Base-by-base conservation (phyloP, 2,797 vertebrate species). In the Pampus argenteus region DNA sequence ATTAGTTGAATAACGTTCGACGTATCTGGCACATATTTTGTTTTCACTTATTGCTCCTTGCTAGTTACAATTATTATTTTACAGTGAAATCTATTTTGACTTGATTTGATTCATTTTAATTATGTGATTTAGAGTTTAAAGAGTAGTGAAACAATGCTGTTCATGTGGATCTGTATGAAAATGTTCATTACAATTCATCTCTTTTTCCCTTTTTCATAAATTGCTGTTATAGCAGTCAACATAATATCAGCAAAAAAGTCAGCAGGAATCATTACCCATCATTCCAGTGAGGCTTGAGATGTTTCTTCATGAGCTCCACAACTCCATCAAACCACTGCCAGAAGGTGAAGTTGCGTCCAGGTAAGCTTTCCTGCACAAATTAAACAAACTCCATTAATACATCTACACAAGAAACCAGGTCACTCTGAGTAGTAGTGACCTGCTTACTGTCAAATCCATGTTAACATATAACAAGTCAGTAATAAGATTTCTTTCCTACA, bases 301-400 rank as follows among this genome's bases (percentile, higher is more conserved):
- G 97, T 81, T 98, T 98, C 88, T 98, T 99, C 92, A 98, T 94
- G 71, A 99, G 96, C 85, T 99, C 98, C 87, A 99, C 97, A 31
- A 99, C 97, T 4, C 98, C 98, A 0, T 99, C 98, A 88, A 99
- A 99, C 98, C 98, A 99, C 86, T 99, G 98, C 98, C 98, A 99
- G 91, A 99, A 99, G 26, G 98, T 99, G 81, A 98, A 99, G 91
- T 96, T 99, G 73, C 98, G 94, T 69, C 97, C 97, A 0, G 96
- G 98, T 81, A 99, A 91, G 74, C 97, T 99, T 87, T 99, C 98
- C 98, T 99, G 88, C 59, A 54, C 4, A 71, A 38, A 73, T 13
- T 0, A 71, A 62, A 69, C 48, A 55, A 1, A 23, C 10, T 36
- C 2, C 10, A 22, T 79, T 38, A 71, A 59, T 55, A 49, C 47